Evolutionary conservation across 2,113 vertebrate species (phyloP), one percentile per base, ranked within the genome.

Genomic region (Origma solitaria): DNA sequence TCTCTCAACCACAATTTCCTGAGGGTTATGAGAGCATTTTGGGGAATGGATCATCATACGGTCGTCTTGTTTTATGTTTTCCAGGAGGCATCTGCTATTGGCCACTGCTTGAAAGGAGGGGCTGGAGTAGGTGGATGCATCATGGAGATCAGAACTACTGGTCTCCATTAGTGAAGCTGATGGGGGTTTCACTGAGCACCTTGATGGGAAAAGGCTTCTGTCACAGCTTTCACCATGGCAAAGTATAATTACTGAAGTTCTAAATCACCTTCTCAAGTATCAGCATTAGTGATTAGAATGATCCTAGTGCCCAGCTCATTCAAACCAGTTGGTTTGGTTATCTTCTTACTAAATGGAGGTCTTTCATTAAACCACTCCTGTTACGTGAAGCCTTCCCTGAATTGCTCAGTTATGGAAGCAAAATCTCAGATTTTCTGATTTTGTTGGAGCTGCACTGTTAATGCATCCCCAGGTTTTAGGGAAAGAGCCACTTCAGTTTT

Each of bases 1-100:
- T 93, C 64, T 90, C 92, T 93, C 76, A 88, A 73, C 88, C 82
- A 81, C 92, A 86, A 58, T 88, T 96, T 96, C 82, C 94, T 92
- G 80, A 85, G 71, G 79, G 50, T 71, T 70, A 42, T 58, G 62
- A 82, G 62, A 66, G 35, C 58, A 58, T 90, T 96, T 94, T 81
- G 76, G 71, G 60, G 62, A 57, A 72, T 88, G 8, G 65, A 83
- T 90, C 75, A 88, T 88, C 37, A 25, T 18, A 31, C 18, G 58
- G 28, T 76, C 37, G 65, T 93, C 13, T 65, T 33, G 23, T 7
- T 88, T 86, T 86, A 80, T 76, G 33, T 86, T 80, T 62, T 92
- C 24, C 42, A 58, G 58, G 51, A 65, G 10, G 22, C 45, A 73
- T 73, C 16, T 83, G 45, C 50, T 93, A 50, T 23, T 70, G 76